phyloP scores from a whole-genome alignment of 2,113 vertebrate genomes.

The Cebidichthys violaceus region DNA sequence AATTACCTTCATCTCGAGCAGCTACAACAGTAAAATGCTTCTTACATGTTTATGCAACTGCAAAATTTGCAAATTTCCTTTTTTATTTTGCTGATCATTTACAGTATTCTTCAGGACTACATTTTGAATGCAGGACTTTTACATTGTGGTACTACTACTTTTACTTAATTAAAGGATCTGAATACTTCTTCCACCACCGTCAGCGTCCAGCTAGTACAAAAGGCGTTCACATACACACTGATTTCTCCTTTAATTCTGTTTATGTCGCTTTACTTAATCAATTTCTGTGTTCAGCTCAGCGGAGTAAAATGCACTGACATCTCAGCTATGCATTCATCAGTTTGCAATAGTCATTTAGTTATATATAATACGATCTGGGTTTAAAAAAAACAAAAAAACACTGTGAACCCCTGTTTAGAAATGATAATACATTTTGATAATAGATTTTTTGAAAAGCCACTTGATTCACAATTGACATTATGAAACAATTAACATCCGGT shows the following conservation, averaged over 20 bases:
- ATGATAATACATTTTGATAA: not conserved
- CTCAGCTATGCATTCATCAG: not conserved
- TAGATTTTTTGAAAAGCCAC: not conserved
- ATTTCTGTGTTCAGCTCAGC: not conserved
- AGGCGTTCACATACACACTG: too few relatives aligned
- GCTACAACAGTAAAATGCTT: not conserved
- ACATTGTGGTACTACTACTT: not conserved
- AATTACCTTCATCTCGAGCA: too few relatives aligned
- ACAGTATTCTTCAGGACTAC: not conserved
- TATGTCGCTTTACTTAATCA: not conserved
- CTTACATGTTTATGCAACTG: not conserved
- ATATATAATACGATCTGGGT: not conserved
- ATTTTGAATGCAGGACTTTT: not conserved
- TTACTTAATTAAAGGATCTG: not conserved
- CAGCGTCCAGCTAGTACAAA: not conserved
- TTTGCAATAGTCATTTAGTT: not conserved
- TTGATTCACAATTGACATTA: not conserved
- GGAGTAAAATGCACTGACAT: not conserved
- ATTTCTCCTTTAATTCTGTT: not conserved
- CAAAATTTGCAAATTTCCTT: not conserved
- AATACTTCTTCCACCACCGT: not conserved
- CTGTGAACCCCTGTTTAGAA: not conserved
- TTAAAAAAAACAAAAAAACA: not conserved
- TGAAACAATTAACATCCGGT: slow-evolving; percentile 3
- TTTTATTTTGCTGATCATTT: not conserved